phyloP scores from a whole-genome alignment of 2,113 vertebrate species.

The Nerophis ophidion region DNA sequence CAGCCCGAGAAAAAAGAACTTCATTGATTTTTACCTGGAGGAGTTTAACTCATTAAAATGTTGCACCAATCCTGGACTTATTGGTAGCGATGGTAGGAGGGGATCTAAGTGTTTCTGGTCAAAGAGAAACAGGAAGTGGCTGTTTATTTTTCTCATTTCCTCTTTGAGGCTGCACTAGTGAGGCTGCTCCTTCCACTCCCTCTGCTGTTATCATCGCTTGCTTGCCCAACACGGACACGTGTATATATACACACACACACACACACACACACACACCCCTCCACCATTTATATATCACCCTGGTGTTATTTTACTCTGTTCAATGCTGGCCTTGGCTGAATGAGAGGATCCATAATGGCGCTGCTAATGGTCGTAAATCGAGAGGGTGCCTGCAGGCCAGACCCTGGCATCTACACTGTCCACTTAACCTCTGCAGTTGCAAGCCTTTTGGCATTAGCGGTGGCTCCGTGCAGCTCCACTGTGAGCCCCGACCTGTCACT shows the following conservation, averaged over 20 bases:
- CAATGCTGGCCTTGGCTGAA: neutral
- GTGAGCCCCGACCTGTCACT: conserved; percentile 24
- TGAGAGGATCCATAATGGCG: conserved; percentile 20
- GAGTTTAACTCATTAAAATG: neutral
- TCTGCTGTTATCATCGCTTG: conserved; percentile 44
- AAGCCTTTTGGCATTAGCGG: conserved; percentile 18
- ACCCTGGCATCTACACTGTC: conserved; percentile 22
- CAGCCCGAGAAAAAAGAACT: too few relatives aligned
- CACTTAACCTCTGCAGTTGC: conserved; percentile 35
- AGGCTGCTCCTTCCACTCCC: conserved; percentile 49
- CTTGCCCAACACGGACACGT: conserved; percentile 12
- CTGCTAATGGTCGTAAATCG: conserved; percentile 29
- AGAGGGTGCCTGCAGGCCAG: conserved; percentile 6
- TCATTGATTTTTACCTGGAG: neutral
- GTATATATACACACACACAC: neutral
- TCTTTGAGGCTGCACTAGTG: conserved; percentile 60
- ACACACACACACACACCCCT: neutral
- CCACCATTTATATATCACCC: neutral
- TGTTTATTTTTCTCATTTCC: conserved; percentile 80
- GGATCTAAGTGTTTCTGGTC: conserved; percentile 51
- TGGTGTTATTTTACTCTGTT: neutral
- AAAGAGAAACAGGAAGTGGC: conserved; percentile 71
- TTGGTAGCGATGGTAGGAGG: conserved; percentile 28
- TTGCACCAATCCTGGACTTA: neutral
- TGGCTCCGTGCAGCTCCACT: conserved; percentile 18